Percentiles rank a stretch among this genome's conserved stretches.
Conservation (phyloP, 2,797 vertebrate genomes). For the Anguilla megastoma region DNA sequence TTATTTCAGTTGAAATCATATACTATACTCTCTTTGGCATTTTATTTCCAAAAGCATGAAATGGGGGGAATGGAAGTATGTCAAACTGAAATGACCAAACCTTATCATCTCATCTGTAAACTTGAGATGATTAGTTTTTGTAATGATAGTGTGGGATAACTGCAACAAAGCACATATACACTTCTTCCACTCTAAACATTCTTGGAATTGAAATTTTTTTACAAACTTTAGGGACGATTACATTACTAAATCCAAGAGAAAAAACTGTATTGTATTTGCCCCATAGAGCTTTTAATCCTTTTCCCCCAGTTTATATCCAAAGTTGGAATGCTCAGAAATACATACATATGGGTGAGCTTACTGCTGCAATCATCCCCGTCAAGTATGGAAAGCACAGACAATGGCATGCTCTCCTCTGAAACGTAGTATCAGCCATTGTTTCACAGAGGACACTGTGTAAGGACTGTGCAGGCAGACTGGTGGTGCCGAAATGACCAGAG, state of each 20-base stretch:
- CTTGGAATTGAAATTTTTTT: neutral
- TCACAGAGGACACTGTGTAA: too few relatives aligned
- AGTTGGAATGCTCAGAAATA: too few relatives aligned
- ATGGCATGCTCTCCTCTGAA: neutral
- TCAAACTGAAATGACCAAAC: neutral
- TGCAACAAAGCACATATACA: neutral
- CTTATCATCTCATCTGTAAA: neutral
- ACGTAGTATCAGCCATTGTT: neutral
- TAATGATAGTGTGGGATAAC: neutral
- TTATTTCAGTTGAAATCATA: neutral
- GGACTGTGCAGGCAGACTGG: too few relatives aligned
- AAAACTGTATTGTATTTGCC: too few relatives aligned
- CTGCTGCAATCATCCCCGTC: neutral
- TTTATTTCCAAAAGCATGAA: neutral
- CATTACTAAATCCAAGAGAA: too few relatives aligned
- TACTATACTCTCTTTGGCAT: neutral
- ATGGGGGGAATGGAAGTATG: neutral
- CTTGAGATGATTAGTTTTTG: neutral
- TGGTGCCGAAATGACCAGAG: too few relatives aligned
- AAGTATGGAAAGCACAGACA: neutral
- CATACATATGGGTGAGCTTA: too few relatives aligned
- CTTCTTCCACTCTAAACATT: neutral
- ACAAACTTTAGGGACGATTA: neutral
- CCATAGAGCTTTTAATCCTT: too few relatives aligned
- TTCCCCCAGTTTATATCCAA: too few relatives aligned